These are phyloP conservation scores for Zoanthus sociatus DNA, from an alignment of 92 coral and sea anemone species.

Conservation along the genomic window DNA sequence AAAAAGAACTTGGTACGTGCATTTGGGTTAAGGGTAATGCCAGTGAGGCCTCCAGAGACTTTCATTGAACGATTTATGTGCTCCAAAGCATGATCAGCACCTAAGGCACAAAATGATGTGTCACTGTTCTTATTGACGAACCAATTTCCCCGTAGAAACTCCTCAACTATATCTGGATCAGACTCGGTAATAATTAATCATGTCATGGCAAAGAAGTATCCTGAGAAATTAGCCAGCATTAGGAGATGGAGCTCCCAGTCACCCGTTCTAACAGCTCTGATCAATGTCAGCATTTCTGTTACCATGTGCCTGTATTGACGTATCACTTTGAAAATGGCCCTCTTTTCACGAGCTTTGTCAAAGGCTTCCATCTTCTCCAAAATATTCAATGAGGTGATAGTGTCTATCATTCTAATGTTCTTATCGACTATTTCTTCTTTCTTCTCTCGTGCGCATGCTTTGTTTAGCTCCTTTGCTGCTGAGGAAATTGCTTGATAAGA, in stretches of 20 bases:
- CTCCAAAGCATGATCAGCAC: no score
- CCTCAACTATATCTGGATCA: not conserved
- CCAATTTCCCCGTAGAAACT: no score
- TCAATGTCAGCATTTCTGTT: constrained; percentile 52
- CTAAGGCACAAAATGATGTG: no score
- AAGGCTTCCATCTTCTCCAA: constrained; percentile 57
- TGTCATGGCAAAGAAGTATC: constrained; percentile 66
- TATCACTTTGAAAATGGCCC: constrained; percentile 55
- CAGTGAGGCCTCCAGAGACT: not conserved
- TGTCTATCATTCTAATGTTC: constrained; percentile 18
- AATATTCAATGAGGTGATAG: constrained; percentile 4
- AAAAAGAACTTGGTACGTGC: constrained; percentile 33
- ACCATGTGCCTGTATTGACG: constrained; percentile 64
- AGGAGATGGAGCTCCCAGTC: constrained; percentile 60
- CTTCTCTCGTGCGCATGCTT: constrained; percentile 16
- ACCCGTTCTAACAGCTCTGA: constrained; percentile 61
- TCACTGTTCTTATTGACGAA: no score
- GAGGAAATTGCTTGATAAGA: not conserved
- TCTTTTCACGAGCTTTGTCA: constrained; percentile 46
- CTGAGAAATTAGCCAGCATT: constrained; percentile 48
- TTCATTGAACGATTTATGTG: constrained; percentile 34
- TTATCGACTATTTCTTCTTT: not conserved
- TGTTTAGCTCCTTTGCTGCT: constrained; percentile 10
- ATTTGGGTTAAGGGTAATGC: not conserved
- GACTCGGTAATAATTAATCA: constrained; percentile 49